Base-by-base conservation (phyloP, 1,140 invertebrate genomes). In the Sycobia sp. region DNA sequence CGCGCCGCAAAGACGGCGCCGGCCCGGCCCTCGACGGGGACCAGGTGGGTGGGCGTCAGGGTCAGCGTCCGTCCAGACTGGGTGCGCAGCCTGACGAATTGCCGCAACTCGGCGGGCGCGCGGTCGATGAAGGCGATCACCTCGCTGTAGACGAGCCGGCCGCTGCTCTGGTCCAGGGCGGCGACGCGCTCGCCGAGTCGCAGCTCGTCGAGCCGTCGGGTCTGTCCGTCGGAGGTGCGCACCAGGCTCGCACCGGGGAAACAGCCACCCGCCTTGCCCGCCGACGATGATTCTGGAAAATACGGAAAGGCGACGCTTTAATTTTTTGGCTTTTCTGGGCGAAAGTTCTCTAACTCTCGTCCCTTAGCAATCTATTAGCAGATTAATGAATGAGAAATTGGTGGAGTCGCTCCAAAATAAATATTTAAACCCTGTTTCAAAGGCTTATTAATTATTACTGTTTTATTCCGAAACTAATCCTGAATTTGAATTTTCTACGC, bases 81-180 rank as follows among this genome's bases (percentile, higher is more conserved):
- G 0, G 94, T 91, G 16, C 82, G 82, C 10, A 98, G 71, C 46
- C 84, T 80, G 3, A 94, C 81, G 75, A 94, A 97, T 62, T 87
- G 84, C 27, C 89, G 82, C 38, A 80, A 85, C 53, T 88, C 85
- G 7, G 83, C 80, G 1, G 86, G 80, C 69, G 93, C 86, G 60
- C 90, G 85, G 75, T 98, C 94, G 69, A 98, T 86, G 80, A 97
- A 97, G 46, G 93, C 85, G 50, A 95, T 84, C n/a, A 95, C 92
- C 75, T 93, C 89, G 76, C 91, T 94, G 82, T 87, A 97, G 11
- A 88, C 84, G 4, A 91, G 73, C 46, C 87, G 80, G 4, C 91
- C 91, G 3, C 83, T 80, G 18, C 81, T 64, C 0, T 76, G 67
- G 67, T 89, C 86, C 58, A 91, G 75, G n/a, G 92, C 86, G n/a